phyloP scores from a whole-genome alignment of 2,113 vertebrate species.

The Otocyon megalotis region DNA sequence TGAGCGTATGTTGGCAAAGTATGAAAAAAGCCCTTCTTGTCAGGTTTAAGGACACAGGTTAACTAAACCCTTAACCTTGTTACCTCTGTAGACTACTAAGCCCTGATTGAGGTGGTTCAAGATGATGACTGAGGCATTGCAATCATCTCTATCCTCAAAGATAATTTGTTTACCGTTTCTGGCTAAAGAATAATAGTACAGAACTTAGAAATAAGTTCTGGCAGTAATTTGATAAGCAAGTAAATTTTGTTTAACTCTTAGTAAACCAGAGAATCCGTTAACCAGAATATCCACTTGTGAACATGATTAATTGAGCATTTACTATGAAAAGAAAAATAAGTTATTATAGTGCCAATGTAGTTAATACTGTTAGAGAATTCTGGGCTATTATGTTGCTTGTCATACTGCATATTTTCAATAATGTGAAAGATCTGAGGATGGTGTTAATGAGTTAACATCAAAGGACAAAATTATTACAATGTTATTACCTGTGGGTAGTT shows the following conservation, averaged over 20 bases:
- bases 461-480: slow-evolving; percentile 26
- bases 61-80: background rate
- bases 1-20: background rate
- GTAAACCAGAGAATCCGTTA: slow-evolving; percentile 36
- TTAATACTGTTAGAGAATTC: background rate
- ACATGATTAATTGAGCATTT: slow-evolving; percentile 14
- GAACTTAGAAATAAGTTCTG: slow-evolving; percentile 22
- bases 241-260: slow-evolving; percentile 31
- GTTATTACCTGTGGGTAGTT: background rate
- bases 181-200: background rate
- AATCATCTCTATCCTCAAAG: background rate
- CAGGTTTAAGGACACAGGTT: background rate
- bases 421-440: background rate
- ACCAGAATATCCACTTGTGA: background rate
- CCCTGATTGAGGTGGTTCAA: background rate
- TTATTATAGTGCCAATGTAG: background rate
- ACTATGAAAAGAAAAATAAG: slow-evolving; percentile 26
- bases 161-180: slow-evolving; percentile 6
- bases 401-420: background rate
- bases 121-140: background rate
- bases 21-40: background rate
- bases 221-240: background rate
- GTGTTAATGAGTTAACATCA: background rate
- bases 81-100: background rate
- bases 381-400: background rate